Base-by-base conservation (phyloP, 2,888 invertebrate species). In the Epiperipatus broadwayi region DNA sequence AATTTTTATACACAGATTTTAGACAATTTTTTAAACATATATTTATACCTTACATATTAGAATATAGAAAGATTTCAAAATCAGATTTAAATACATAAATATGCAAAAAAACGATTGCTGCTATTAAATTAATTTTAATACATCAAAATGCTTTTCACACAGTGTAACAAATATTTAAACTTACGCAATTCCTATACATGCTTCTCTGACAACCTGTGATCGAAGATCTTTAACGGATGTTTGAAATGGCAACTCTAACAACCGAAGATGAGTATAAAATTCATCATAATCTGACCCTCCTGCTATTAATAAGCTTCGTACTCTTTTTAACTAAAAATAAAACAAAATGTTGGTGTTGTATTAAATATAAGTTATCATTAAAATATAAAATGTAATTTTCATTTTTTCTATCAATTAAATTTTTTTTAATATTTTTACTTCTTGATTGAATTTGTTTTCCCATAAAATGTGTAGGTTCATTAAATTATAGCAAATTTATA, bases 131-230 rank as follows among this genome's bases (percentile, higher is more conserved):
- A 10, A 29, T 30, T 8, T 35, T n/a, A 21, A 18, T 32, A 41
- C 38, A 40, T 44, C n/a, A n/a, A n/a, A n/a, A n/a, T n/a, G 14
- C 35, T 34, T 22, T 37, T 37, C 8, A 44, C 7, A 15, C 37
- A 27, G 18, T 35, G 31, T 4, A 40, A 43, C 25, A 42, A 31
- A 34, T 20, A 14, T 34, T 10, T 37, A n/a, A n/a, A 52, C 57
- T 53, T 52, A 89, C 28, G 91, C 85, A 50, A 93, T 74, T 1
- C 91, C 85, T 43, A 93, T 78, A 55, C 91, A 93, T 2, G 85
- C 84, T 59, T 97, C 97, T 34, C 95, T 70, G 1, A 91, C 91
- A 43, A 93, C 83, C 64, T 81, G 80, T 48, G 93, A 95, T 52
- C 87, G 69, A 5, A 89, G 65, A 60, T 89, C 87, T 63, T 78